Evolutionary conservation across 53 echinoderm and acorn worm species (phyloP).

Genomic region (Actinopyga echinites): DNA sequence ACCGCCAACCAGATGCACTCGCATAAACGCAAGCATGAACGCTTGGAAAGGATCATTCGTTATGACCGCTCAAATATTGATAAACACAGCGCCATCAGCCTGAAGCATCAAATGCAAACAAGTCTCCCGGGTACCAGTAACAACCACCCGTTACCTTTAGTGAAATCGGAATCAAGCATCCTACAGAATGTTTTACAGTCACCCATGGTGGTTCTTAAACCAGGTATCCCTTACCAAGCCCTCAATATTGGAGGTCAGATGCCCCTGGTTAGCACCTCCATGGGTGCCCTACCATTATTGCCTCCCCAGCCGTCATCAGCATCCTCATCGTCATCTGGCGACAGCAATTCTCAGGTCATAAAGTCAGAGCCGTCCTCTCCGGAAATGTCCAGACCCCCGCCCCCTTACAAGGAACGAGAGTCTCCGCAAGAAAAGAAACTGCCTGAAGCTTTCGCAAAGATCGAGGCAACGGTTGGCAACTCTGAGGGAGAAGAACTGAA

Average conservation of each 20-base stretch:
- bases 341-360: not conserved
- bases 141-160: constrained; percentile 16
- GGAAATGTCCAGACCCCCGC: constrained; percentile 19
- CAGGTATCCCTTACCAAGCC: constrained; percentile 28
- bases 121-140: not conserved
- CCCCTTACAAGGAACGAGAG: constrained; percentile 41
- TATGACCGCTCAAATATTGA: constrained; percentile 53
- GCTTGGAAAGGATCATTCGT: constrained; percentile 90
- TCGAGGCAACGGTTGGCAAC: constrained; percentile 40
- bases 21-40: constrained; percentile 98
- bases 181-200: constrained; percentile 42
- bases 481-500: constrained; percentile 68
- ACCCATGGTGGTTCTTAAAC: constrained; percentile 41
- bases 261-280: constrained; percentile 36
- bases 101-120: not conserved
- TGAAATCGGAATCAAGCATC: constrained; percentile 39
- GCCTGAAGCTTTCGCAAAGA: constrained; percentile 65
- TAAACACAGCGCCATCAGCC: not conserved
- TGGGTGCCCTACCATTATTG: constrained; percentile 9
- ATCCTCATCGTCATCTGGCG: not conserved
- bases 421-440: constrained; percentile 18
- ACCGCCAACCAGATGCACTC: constrained; percentile 99
- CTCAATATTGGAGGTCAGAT: constrained; percentile 10
- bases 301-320: not conserved
- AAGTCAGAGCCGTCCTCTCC: constrained; percentile 24